Conservation (phyloP, 2,797 vertebrate species). For the Takifugu ocellatus region DNA sequence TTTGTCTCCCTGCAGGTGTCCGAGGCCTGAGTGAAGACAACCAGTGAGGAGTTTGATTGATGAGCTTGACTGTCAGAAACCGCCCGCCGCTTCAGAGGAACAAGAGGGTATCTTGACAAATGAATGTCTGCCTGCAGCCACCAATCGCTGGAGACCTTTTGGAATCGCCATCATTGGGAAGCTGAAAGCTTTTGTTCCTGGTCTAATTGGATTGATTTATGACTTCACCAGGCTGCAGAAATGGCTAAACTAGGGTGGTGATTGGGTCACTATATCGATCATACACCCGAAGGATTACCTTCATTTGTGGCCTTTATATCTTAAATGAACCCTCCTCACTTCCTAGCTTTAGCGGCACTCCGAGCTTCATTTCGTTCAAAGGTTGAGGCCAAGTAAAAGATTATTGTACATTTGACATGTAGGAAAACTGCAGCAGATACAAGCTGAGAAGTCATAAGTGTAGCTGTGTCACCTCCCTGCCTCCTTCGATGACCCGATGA, state of each 20-base stretch:
- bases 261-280: constrained; percentile 6
- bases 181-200: neutral
- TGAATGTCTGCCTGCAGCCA: constrained; percentile 30
- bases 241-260: constrained; percentile 6
- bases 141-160: constrained; percentile 1
- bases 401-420: constrained; percentile 19
- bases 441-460: constrained; percentile 22
- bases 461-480: constrained; percentile 6
- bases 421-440: constrained; percentile 2
- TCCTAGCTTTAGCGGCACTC: neutral
- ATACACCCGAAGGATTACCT: neutral
- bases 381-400: constrained; percentile 1
- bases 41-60: neutral
- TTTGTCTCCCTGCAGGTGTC: constrained; percentile 38
- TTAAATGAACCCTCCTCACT: constrained; percentile 9
- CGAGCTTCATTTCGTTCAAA: neutral
- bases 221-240: constrained; percentile 9
- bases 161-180: neutral
- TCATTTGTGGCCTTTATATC: constrained; percentile 21
- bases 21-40: constrained; percentile 9
- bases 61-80: neutral
- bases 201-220: constrained; percentile 24
- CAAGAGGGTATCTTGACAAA: constrained; percentile 15
- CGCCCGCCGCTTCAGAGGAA: constrained; percentile 1
- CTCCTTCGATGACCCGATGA: constrained; percentile 38